Percentiles rank a stretch among this genome's conserved stretches.
These are phyloP conservation scores for Eutolmus rufibarbis DNA, from an alignment of 2,888 invertebrate species.

Conservation along the genomic window DNA sequence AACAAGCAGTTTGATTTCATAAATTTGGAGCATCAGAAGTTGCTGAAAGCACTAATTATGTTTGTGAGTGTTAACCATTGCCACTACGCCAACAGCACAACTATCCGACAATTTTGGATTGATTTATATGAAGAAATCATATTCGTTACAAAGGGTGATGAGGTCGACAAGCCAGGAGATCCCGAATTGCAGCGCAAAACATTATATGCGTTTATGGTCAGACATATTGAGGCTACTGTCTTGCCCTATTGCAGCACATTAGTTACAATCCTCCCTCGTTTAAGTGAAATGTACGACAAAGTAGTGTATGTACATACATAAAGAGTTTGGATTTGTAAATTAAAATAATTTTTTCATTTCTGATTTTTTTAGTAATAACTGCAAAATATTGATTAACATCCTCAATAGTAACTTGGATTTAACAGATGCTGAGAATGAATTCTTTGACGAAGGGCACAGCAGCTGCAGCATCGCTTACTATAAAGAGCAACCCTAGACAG, in stretches of 20 bases:
- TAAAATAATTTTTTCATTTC: too few species aligned
- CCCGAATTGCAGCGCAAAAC: background rate
- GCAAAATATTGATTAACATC: background rate
- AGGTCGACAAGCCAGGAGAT: background rate
- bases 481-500: too few species aligned
- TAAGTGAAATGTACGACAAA: background rate
- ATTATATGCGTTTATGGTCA: background rate
- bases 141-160: background rate
- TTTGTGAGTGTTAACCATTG: background rate
- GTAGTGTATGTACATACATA: background rate
- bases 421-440: background rate
- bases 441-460: background rate
- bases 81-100: background rate
- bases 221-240: background rate
- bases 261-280: background rate
- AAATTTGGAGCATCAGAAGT: background rate
- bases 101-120: background rate
- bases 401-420: background rate
- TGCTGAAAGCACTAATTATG: background rate
- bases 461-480: background rate
- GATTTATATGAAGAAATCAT: background rate
- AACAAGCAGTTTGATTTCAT: background rate
- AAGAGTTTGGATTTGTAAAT: background rate
- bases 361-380: background rate
- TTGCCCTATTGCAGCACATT: background rate